phyloP scores from a whole-genome alignment of 2,797 vertebrate species.

The Esox masquinongy region DNA sequence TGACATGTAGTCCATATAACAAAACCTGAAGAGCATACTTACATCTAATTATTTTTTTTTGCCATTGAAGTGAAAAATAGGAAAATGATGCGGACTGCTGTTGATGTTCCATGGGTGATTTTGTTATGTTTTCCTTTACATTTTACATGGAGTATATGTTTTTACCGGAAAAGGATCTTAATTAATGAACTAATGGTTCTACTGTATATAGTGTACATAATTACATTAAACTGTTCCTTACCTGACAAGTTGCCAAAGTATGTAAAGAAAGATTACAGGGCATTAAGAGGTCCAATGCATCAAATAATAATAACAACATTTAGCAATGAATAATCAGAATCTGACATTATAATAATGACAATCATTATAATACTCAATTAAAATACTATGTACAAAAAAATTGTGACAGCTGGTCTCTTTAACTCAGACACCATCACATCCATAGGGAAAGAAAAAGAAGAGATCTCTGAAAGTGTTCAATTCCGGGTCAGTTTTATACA shows the following conservation, averaged over 20 bases:
- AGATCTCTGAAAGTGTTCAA: constrained; percentile 6
- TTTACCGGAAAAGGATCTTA: constrained; percentile 2
- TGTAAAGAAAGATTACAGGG: constrained; percentile 25
- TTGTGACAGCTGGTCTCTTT: neutral
- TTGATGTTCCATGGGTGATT: no score
- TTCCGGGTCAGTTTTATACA: constrained; percentile 32
- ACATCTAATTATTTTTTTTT: no score
- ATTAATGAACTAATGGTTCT: constrained; percentile 40
- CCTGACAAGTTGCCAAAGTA: constrained; percentile 34
- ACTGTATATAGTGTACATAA: constrained; percentile 70
- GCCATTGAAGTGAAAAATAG: no score
- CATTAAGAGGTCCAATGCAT: constrained; percentile 32
- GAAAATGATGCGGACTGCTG: no score
- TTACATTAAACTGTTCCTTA: constrained; percentile 58
- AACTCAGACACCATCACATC: constrained; percentile 21
- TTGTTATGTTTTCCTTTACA: no score
- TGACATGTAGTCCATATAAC: constrained; percentile 27
- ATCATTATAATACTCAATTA: constrained; percentile 14
- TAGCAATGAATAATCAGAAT: constrained; percentile 23
- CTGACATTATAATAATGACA: constrained; percentile 34
- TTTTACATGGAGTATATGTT: no score
- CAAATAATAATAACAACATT: constrained; percentile 34
- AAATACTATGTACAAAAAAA: constrained; percentile 48
- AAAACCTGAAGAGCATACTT: neutral
- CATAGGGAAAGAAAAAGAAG: constrained; percentile 7